phyloP scores from a whole-genome alignment of 2,797 vertebrate species.

The Coendou prehensilis region DNA sequence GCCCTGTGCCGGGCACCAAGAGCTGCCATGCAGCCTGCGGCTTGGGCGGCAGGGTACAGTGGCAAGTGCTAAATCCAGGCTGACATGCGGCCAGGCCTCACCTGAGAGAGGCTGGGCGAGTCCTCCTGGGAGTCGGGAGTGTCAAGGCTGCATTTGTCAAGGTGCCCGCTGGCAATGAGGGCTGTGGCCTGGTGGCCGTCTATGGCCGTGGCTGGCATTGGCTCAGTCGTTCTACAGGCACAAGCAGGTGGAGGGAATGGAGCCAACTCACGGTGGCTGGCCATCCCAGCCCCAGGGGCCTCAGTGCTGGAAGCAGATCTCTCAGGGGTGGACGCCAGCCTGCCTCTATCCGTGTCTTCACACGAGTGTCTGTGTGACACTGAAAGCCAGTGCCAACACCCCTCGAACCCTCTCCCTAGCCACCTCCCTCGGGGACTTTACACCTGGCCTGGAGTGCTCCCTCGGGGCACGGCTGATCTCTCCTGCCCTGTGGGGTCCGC shows the following conservation, averaged over 20 bases:
- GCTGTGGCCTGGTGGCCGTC: not conserved
- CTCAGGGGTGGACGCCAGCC: not conserved
- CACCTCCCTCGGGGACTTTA: not conserved
- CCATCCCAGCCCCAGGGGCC: fast-evolving
- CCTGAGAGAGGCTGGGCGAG: too few relatives aligned
- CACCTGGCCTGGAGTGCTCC: not conserved
- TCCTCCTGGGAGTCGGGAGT: not conserved
- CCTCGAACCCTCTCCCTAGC: fast-evolving
- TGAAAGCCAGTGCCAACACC: not conserved
- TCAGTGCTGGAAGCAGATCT: not conserved
- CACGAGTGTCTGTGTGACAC: not conserved
- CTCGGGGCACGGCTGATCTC: not conserved
- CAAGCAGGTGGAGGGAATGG: too few relatives aligned
- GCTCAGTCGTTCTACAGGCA: not conserved
- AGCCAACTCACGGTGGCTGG: not conserved
- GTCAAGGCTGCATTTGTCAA: not conserved
- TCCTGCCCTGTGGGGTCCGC: fast-evolving
- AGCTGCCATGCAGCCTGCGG: not conserved
- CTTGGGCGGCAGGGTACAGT: fast-evolving
- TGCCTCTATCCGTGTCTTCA: not conserved
- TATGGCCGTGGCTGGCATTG: not conserved
- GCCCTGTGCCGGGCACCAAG: fast-evolving
- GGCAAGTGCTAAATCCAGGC: not conserved
- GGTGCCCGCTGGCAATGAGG: not conserved
- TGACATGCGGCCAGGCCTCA: not conserved